A percentile compares a stretch with the other conserved stretches of the same genome.
Conservation (phyloP, 1,140 invertebrate species). For the Galendromus occidentalis region DNA sequence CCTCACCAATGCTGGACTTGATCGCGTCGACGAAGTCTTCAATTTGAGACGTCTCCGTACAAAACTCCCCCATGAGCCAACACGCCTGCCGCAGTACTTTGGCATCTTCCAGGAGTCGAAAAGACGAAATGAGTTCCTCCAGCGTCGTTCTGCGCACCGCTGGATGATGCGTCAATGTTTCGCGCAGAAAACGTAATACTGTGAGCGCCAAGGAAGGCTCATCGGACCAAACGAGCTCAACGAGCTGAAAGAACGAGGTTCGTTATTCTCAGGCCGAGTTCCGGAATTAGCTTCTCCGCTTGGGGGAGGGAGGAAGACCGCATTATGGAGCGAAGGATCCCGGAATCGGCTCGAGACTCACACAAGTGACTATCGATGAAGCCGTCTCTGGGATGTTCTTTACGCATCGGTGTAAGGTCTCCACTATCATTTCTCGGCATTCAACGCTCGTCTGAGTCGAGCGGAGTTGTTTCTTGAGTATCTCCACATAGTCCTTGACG, state of each 20-base stretch:
- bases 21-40: constrained; percentile 53
- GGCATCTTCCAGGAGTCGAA: neutral
- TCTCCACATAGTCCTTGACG: constrained; percentile 31
- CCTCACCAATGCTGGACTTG: constrained; percentile 51
- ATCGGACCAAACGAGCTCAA: neutral
- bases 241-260: neutral
- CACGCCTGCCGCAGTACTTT: constrained; percentile 66
- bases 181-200: neutral
- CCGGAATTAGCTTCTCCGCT: too few species aligned
- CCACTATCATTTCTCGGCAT: neutral
- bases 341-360: too few species aligned
- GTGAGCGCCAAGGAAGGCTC: neutral
- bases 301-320: too few species aligned
- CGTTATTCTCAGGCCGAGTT: too few species aligned
- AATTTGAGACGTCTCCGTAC: constrained; percentile 48
- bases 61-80: constrained; percentile 92
- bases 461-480: constrained; percentile 1
- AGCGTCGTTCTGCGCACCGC: neutral
- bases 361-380: too few species aligned
- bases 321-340: too few species aligned
- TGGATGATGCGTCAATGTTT: neutral
- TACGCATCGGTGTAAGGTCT: neutral
- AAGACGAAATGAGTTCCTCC: neutral
- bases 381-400: neutral
- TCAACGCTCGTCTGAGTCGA: neutral